Percentiles rank a stretch among this genome's conserved stretches.
Evolutionary conservation across 2,113 vertebrate genomes (phyloP).

Genomic region (Prunella fulvescens): DNA sequence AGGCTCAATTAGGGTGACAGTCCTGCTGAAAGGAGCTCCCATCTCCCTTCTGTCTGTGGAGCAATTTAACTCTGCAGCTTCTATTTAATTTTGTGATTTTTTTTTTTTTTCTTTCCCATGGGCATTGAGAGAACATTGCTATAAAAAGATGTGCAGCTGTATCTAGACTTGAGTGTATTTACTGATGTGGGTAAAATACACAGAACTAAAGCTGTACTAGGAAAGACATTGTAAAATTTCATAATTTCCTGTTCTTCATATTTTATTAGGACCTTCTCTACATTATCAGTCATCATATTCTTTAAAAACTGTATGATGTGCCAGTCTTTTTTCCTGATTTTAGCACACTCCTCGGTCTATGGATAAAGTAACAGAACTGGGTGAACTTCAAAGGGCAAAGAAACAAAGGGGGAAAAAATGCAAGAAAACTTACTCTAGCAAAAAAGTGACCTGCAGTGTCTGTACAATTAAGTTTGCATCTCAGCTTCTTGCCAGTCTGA

Average conservation of each 20-base stretch:
- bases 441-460: neutral
- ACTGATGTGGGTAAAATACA: neutral
- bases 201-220: neutral
- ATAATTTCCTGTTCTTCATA: neutral
- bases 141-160: neutral
- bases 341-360: neutral
- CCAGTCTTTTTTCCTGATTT: neutral
- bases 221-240: neutral
- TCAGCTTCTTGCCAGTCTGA: neutral
- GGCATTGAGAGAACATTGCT: neutral
- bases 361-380: neutral
- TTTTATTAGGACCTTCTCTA: neutral
- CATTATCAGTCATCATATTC: neutral
- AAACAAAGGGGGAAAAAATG: neutral
- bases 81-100: neutral
- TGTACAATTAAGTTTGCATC: neutral
- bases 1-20: neutral
- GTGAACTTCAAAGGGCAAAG: neutral
- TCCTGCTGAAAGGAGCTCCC: neutral
- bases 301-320: rapidly evolving
- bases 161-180: neutral
- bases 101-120: neutral
- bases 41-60: neutral
- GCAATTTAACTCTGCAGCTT: neutral
- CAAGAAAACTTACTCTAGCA: neutral